Evolutionary conservation across 2,113 vertebrate species (phyloP).

Genomic region (Ranitomeya variabilis): DNA sequence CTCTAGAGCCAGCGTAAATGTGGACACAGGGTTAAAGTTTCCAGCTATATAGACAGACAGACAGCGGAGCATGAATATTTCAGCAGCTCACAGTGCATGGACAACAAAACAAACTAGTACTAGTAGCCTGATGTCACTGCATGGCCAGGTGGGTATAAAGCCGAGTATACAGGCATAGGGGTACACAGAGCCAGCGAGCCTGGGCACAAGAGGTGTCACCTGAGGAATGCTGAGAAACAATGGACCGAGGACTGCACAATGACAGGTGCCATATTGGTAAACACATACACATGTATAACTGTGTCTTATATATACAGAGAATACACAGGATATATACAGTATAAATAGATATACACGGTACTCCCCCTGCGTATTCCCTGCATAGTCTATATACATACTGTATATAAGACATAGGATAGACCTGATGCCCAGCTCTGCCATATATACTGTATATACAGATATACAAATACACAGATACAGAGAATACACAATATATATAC

Average conservation of each 20-base stretch:
- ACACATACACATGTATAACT: not conserved
- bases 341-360: not conserved
- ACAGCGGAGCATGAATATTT: conserved; percentile 7
- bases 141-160: not conserved
- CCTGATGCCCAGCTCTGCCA: too few species aligned
- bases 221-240: not conserved
- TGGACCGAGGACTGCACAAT: too few species aligned
- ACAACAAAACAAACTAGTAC: conserved; percentile 15
- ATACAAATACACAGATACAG: too few species aligned
- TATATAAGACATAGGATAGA: too few species aligned
- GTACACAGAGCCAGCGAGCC: not conserved
- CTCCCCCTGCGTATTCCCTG: too few species aligned
- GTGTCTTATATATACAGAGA: too few species aligned
- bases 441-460: too few species aligned
- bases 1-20: not conserved
- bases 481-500: too few species aligned
- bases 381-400: too few species aligned
- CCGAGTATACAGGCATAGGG: too few species aligned
- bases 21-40: conserved; percentile 2
- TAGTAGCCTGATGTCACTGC: not conserved
- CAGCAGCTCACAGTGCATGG: not conserved
- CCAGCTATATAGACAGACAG: not conserved
- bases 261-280: not conserved
- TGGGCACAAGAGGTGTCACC: not conserved
- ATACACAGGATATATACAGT: not conserved